A percentile compares a stretch with the other conserved stretches of the same genome.
Evolutionary conservation across 2,113 vertebrate species (phyloP).

Genomic region (Stictonetta naevosa): DNA sequence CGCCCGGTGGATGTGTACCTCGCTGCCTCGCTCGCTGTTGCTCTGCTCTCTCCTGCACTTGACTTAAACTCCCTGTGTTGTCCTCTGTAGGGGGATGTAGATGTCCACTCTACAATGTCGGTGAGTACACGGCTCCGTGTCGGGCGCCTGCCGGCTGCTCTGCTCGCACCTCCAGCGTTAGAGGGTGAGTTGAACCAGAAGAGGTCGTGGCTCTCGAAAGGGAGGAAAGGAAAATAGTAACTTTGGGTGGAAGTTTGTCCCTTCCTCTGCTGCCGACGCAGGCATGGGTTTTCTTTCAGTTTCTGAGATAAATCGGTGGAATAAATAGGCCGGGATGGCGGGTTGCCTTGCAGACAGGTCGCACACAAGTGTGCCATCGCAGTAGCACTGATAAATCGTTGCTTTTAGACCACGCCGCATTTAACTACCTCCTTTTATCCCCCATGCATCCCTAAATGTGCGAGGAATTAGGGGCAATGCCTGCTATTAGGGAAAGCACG

Average conservation of each 20-base stretch:
- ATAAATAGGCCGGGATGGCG: rapidly evolving
- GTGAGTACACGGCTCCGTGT: slow-evolving; percentile 66
- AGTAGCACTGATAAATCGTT: background rate
- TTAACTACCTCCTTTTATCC: background rate
- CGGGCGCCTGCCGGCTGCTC: background rate
- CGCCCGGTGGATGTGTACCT: background rate
- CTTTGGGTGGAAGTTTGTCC: background rate
- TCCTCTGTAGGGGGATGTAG: slow-evolving; percentile 68
- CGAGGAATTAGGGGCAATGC: background rate
- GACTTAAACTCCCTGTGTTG: slow-evolving; percentile 59
- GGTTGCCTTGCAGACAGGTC: background rate
- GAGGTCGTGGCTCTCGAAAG: background rate
- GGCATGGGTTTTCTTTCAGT: background rate
- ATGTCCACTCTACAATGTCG: slow-evolving; percentile 78
- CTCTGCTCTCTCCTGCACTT: background rate
- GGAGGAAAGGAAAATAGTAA: background rate
- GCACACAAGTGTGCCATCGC: rapidly evolving
- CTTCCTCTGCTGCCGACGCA: background rate
- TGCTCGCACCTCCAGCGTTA: background rate
- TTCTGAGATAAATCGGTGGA: background rate
- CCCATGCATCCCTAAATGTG: background rate
- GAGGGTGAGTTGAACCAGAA: slow-evolving; percentile 16
- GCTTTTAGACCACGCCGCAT: rapidly evolving
- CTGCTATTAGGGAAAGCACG: background rate
- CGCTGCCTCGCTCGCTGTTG: background rate